A percentile compares a stretch with the other conserved stretches of the same genome.
Conservation (phyloP, 2,113 vertebrate genomes). For the Xenotilapia caudafasciata region DNA sequence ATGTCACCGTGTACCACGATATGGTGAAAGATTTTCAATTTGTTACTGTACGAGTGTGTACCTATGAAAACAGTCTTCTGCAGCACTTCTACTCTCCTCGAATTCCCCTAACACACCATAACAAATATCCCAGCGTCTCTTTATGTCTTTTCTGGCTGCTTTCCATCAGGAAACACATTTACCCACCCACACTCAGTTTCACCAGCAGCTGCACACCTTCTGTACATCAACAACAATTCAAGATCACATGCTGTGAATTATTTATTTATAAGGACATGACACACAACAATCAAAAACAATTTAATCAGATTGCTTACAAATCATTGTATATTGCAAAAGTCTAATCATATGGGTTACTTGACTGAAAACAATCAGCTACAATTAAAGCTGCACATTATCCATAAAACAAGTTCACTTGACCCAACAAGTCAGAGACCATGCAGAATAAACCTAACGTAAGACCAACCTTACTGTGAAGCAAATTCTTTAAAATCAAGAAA, state of each 20-base stretch:
- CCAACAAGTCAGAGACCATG: conserved; percentile 61
- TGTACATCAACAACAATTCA: neutral
- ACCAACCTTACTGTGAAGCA: neutral
- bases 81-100: neutral
- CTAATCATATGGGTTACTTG: conserved; percentile 71
- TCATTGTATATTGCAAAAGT: conserved; percentile 85
- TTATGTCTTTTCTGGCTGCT: neutral
- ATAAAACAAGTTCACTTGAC: conserved; percentile 77
- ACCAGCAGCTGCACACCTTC: neutral
- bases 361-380: conserved; percentile 88
- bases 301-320: conserved; percentile 83
- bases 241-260: conserved; percentile 43
- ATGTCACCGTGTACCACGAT: neutral
- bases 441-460: conserved; percentile 43
- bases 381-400: conserved; percentile 94
- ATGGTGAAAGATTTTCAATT: neutral
- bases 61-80: neutral
- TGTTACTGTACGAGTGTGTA: neutral
- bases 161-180: neutral
- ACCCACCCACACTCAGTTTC: neutral
- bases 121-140: neutral
- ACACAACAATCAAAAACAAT: conserved; percentile 69
- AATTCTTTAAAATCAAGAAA: conserved; percentile 15
- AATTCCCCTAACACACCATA: neutral
- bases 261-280: conserved; percentile 69